Base-by-base conservation (phyloP, 2,888 invertebrate genomes). In the Hyposoter dolosus region DNA sequence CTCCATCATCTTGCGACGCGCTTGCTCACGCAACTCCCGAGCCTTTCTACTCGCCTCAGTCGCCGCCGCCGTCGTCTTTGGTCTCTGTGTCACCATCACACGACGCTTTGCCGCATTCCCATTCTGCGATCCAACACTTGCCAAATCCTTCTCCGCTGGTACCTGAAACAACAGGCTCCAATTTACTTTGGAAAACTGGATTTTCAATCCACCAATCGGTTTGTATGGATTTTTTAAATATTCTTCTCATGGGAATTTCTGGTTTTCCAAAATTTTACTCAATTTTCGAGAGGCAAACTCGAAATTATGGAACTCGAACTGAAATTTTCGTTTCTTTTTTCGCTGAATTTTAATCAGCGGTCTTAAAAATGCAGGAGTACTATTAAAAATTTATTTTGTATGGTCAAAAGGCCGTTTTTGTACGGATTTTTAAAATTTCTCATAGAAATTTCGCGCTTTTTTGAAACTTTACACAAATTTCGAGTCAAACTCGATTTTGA, bases 1-100 rank as follows among this genome's bases (percentile, higher is more conserved):
- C 90, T 98, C 98, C 88, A 98, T 94, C 95, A 98, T 95, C 90
- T 97, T 97, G 90, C 97, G 97, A 87, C 98, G 95, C 63, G 97
- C 97, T 88, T 95, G 95, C 88, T 96, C 96, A 7, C 94, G 90
- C 0, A 96, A 95, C 91, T 97, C 97, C 1, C 96, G 94, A 87
- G 96, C 93, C 89, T 93, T 94, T 43, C 94, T 92, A 89, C 94
- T 94, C 7, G 94, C 95, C 90, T 95, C 95, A 88, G 94, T 95
- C 81, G 91, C 91, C 1, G 91, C 91, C 1, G 90, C 90, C 23
- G 91, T 90, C 40, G 92, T 86, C 84, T 94, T 94, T 32, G 90
- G 83, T 89, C 93, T 93, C 81, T 90, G 91, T 15, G 89, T 85
- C 4, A 91, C 74, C 28, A 90, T 79, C 56, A 88, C 89, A 15